Percentiles rank a stretch among this genome's conserved stretches.
Conservation (phyloP, 2,113 vertebrate genomes). For the Sylvilagus bachmani region DNA sequence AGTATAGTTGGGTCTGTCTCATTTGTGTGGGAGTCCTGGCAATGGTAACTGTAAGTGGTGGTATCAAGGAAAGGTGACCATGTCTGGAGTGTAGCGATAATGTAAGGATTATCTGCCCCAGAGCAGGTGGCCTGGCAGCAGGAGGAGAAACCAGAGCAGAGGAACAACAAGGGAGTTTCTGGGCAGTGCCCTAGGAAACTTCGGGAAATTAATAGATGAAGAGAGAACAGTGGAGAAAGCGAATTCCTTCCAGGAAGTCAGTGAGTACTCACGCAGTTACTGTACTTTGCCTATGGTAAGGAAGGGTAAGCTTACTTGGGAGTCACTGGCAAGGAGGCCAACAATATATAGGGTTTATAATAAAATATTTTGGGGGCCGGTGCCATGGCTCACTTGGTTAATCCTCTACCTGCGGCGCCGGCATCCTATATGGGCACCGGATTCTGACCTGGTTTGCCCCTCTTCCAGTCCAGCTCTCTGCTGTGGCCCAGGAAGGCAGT, state of each 20-base stretch:
- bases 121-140: not conserved
- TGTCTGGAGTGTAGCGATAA: not conserved
- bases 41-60: not conserved
- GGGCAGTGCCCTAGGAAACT: not conserved
- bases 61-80: not conserved
- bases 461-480: too few species aligned
- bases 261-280: not conserved
- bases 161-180: not conserved
- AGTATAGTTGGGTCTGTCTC: not conserved
- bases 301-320: not conserved
- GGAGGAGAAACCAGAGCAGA: not conserved
- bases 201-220: not conserved
- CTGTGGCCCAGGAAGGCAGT: too few species aligned
- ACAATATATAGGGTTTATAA: not conserved
- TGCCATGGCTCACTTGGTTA: too few species aligned
- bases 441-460: too few species aligned
- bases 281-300: not conserved
- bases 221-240: not conserved
- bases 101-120: not conserved
- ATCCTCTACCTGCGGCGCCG: too few species aligned
- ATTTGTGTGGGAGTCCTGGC: not conserved
- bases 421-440: too few species aligned
- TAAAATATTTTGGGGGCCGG: too few species aligned
- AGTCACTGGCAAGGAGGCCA: not conserved
- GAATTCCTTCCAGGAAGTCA: not conserved